phyloP scores from a whole-genome alignment of 2,888 invertebrate species.

The Peribatodes rhomboidaria region DNA sequence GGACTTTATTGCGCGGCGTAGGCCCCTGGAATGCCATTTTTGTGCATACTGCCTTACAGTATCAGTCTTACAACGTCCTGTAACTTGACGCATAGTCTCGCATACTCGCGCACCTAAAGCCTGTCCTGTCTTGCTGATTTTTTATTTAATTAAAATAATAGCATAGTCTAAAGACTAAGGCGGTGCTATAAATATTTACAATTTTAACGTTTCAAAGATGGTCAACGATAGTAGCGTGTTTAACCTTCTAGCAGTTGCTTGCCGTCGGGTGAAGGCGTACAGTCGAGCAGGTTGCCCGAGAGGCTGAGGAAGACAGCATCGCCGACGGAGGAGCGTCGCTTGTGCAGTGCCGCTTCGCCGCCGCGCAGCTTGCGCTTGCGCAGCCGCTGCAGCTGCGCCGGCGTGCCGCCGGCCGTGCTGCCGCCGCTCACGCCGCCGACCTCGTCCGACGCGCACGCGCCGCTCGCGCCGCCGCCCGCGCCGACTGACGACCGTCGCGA shows the following conservation, averaged over 20 bases:
- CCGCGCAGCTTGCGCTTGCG: slow-evolving; percentile 93
- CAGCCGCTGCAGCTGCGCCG: slow-evolving; percentile 81
- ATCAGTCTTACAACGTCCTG: background rate
- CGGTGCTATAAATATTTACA: no score
- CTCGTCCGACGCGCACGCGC: slow-evolving; percentile 49
- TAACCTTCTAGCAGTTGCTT: slow-evolving; percentile 86
- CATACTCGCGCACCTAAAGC: background rate
- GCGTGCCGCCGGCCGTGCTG: slow-evolving; percentile 62
- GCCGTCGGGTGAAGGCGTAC: slow-evolving; percentile 93
- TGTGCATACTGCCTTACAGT: no score
- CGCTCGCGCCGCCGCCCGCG: slow-evolving; percentile 50
- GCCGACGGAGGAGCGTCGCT: slow-evolving; percentile 94
- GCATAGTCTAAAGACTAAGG: no score
- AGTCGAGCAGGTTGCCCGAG: slow-evolving; percentile 95
- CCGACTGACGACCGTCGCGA: slow-evolving; percentile 83
- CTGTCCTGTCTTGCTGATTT: no score
- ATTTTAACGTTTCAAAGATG: no score
- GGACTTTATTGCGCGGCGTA: no score
- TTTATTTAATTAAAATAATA: no score
- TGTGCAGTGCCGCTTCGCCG: slow-evolving; percentile 87
- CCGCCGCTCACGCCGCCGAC: slow-evolving; percentile 44
- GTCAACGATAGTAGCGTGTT: no score
- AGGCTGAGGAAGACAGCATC: slow-evolving; percentile 94
- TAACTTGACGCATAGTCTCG: background rate
- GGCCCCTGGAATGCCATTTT: no score